A percentile compares a stretch with the other conserved stretches of the same genome.
These are phyloP conservation scores for Perdita meconis DNA, from an alignment of 2,888 invertebrate species.

Conservation along the genomic window DNA sequence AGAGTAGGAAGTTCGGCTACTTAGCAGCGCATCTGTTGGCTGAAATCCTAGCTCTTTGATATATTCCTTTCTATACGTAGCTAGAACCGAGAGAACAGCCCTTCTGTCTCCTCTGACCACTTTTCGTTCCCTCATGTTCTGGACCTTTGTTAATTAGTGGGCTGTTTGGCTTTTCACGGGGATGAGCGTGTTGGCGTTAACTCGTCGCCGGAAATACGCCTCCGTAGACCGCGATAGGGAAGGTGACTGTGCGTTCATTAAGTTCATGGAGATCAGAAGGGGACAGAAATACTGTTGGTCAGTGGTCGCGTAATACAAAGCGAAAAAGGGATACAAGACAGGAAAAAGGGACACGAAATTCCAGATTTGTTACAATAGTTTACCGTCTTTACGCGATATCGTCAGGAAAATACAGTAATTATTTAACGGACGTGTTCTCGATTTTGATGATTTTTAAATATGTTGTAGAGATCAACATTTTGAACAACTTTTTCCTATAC, in stretches of 20 bases:
- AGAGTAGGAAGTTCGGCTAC: constrained; percentile 70
- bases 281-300: constrained; percentile 19
- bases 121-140: no score
- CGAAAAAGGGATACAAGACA: neutral
- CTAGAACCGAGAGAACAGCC: constrained; percentile 43
- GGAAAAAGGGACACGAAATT: neutral
- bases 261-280: constrained; percentile 45
- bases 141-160: constrained; percentile 74
- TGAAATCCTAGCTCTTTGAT: constrained; percentile 33
- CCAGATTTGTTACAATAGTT: no score
- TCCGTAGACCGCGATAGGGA: constrained; percentile 57
- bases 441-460: no score
- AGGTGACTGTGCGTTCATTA: constrained; percentile 71
- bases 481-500: no score
- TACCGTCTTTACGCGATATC: no score
- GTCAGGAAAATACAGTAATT: no score
- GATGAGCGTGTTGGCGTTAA: constrained; percentile 60
- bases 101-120: constrained; percentile 38
- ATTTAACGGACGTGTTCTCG: no score
- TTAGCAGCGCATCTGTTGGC: constrained; percentile 30
- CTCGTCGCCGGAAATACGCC: constrained; percentile 68
- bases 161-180: constrained; percentile 65
- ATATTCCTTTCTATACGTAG: constrained; percentile 34
- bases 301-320: neutral
- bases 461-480: no score